Conservation (phyloP, 2,113 vertebrate species). For the Sander vitreus region DNA sequence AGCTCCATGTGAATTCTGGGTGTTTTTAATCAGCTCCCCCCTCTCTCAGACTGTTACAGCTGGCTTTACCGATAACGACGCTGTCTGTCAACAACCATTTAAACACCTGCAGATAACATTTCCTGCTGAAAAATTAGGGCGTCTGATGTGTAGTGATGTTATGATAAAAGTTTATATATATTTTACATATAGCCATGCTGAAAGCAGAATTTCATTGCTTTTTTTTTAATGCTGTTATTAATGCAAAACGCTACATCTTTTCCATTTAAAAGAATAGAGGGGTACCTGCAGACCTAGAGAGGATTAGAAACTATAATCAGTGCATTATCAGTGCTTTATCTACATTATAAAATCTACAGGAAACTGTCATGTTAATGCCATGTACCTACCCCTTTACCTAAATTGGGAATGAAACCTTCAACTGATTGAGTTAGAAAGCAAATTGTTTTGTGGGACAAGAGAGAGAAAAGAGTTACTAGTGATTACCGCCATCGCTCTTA, state of each 20-base stretch:
- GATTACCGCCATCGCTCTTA: conserved; percentile 62
- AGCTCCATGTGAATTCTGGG: conserved; percentile 5
- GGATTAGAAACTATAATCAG: neutral
- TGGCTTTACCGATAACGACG: conserved; percentile 10
- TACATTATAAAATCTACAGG: neutral
- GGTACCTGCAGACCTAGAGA: neutral
- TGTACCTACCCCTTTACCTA: neutral
- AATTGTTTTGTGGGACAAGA: conserved; percentile 42
- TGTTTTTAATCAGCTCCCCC: conserved; percentile 17
- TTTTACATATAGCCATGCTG: neutral
- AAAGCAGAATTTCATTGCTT: neutral
- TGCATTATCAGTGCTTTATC: neutral
- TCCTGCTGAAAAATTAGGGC: conserved; percentile 15
- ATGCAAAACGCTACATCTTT: neutral
- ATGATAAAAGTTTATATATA: neutral
- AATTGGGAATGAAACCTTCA: conserved; percentile 9
- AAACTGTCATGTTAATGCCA: neutral
- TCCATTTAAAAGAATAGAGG: neutral
- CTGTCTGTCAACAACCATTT: conserved; percentile 32
- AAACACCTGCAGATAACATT: conserved; percentile 22
- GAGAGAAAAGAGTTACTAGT: conserved; percentile 37
- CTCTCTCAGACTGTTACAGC: conserved; percentile 2
- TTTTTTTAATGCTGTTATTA: neutral
- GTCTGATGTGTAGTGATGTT: conserved; percentile 8
- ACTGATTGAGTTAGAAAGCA: conserved; percentile 43